Conservation (phyloP, 1,140 invertebrate species). For the Helicoverpa armigera region DNA sequence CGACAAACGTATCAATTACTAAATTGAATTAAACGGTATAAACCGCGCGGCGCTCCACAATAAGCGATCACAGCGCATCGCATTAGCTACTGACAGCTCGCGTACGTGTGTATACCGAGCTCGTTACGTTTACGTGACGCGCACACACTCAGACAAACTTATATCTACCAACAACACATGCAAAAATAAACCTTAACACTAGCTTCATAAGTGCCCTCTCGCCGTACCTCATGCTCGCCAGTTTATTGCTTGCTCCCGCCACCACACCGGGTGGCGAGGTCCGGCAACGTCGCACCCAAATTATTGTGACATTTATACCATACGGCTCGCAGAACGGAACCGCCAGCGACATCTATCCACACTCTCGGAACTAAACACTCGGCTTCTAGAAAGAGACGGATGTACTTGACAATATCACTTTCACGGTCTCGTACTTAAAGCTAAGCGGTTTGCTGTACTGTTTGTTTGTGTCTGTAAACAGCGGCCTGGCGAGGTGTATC, state of each 20-base stretch:
- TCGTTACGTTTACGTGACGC: conserved; percentile 84
- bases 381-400: conserved; percentile 80
- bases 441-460: conserved; percentile 86
- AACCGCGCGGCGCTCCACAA: conserved; percentile 80
- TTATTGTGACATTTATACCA: conserved; percentile 83
- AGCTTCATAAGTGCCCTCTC: conserved; percentile 62
- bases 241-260: conserved; percentile 75
- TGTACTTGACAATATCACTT: conserved; percentile 85
- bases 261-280: conserved; percentile 79
- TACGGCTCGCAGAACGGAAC: conserved; percentile 67
- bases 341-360: conserved; percentile 80
- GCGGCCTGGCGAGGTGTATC: conserved; percentile 84
- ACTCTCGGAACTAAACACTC: conserved; percentile 63
- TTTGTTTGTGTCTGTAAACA: conserved; percentile 87
- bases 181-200: conserved; percentile 68
- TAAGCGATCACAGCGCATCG: conserved; percentile 82
- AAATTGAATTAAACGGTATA: conserved; percentile 86
- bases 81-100: conserved; percentile 84
- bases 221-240: conserved; percentile 57
- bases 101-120: conserved; percentile 78
- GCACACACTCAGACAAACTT: conserved; percentile 75
- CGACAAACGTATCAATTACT: conserved; percentile 85
- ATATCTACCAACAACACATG: conserved; percentile 60
- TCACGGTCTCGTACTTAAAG: conserved; percentile 86
- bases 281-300: conserved; percentile 84